Base-by-base conservation (phyloP, 1,140 invertebrate species). In the Stegodyphus dumicola region DNA sequence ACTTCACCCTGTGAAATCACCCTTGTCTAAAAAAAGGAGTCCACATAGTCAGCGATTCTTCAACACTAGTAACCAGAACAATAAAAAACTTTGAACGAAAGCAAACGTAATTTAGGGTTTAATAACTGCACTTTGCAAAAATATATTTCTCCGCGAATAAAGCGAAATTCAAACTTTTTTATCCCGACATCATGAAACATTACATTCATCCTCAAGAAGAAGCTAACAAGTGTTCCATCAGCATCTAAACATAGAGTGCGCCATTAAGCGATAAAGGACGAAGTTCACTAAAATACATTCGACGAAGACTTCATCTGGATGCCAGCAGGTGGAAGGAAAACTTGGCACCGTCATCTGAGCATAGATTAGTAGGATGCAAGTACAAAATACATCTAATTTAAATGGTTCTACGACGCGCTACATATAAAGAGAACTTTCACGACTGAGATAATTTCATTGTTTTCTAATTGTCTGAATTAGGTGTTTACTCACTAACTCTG, bases 1-100 rank as follows among this genome's bases (percentile, higher is more conserved):
- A 83, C 80, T 75, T 75, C 80, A 83, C 70, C 80, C 77, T 69
- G 64, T 48, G 65, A 33, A 33, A 78, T 66, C 48, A 78, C 60
- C 48, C 49, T 54, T 33, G 51, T 65, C 71, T 83, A 75, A 83
- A 83, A 83, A 83, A 83, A 83, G 80, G 56, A 18, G 52, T 51
- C 52, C 78, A 71, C 78, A 81, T 65, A 81, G 53, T 73, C 78
- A 81, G 65, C 65, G 65, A 9, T 67, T 67, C 65, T 67, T 7
- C 7, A 17, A 67, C 15, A 13, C 0, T 18, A 67, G 7, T 7
- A 15, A 7, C 7, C n/a, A 7, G 7, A 67, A 67, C 65, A 67
- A 67, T 67, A 67, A 67, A 67, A 71, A 48, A 71, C 49, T 71
- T 48, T 3, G 69, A 49, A 51, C 69, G 49, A 9, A 48, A 48